Evolutionary conservation across 2,797 vertebrate genomes (phyloP), one percentile per base, ranked within the genome.

Genomic region (Eremophila alpestris): DNA sequence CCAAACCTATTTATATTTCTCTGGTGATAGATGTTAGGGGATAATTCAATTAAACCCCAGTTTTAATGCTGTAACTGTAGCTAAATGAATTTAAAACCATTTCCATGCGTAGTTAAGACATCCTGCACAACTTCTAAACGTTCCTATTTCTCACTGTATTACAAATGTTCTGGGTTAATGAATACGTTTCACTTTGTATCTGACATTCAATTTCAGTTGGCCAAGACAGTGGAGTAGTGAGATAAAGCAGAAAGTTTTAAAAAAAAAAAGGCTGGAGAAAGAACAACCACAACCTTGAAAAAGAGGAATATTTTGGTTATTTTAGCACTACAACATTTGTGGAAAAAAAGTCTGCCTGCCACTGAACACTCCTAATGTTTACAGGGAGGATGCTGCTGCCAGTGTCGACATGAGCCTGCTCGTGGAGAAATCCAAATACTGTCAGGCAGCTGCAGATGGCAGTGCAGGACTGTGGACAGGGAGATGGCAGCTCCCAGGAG

Each of bases 371-470:
- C 43, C 29, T 49, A 23, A 26, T 18, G 10, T 62, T 93, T 86
- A 36, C 26, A 65, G 30, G 16, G 36, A 74, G 51, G 16, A 29
- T 5, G 7, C 1, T 4, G 34, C 76, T 83, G 79, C 69, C 91
- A 52, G 58, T 23, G n/a, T 52, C 0, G 1, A 38, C 8, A 26
- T 18, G 18, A 55, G 24, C 5, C 27, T 46, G 22, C 9, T 38
- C 2, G 2, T 74, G 69, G 65, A 85, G 64, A 77, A 83, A 22
- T 21, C 10, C 1, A 7, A 10, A 23, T 38, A 1, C 13, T 17
- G 11, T 3, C 13, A 34, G 49, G 30, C 27, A 73, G 40, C 96
- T 88, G 90, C 86, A 96, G 95, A 41, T 91, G 96, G 96, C 96
- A 96, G 82, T 73, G 46, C 49, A 94, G 90, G 87, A 89, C 91